Conservation (phyloP, 2,797 vertebrate species). For the Anabas testudineus region DNA sequence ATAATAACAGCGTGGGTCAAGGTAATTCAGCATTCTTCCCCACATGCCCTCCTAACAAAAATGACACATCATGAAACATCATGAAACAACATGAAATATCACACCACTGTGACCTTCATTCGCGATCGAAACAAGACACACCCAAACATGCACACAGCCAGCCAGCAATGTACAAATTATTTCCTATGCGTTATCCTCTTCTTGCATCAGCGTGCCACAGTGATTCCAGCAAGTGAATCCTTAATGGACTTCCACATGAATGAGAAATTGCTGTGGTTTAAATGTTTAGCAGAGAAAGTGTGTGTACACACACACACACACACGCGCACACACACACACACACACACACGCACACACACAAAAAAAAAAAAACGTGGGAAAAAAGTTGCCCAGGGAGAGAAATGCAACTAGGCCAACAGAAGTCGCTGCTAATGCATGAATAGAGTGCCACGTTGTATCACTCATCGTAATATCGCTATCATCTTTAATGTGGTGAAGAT, state of each 20-base stretch:
- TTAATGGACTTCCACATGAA: constrained; percentile 39
- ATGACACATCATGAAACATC: constrained; percentile 43
- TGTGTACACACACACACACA: too few relatives aligned
- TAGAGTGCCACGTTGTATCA: not conserved
- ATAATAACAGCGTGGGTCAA: constrained; percentile 55
- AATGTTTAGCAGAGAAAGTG: constrained; percentile 13
- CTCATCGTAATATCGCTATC: not conserved
- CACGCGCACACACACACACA: too few relatives aligned
- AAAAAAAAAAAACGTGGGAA: not conserved
- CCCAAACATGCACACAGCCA: constrained; percentile 5
- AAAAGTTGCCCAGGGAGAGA: not conserved
- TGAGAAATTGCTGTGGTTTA: constrained; percentile 23
- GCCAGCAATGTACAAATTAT: not conserved
- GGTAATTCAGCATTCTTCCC: constrained; percentile 52
- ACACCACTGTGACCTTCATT: constrained; percentile 36
- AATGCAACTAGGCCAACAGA: not conserved
- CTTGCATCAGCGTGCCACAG: constrained; percentile 45
- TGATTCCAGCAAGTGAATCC: constrained; percentile 27
- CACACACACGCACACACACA: too few relatives aligned
- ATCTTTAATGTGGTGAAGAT: not conserved
- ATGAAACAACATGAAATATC: too few relatives aligned
- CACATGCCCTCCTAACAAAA: constrained; percentile 36
- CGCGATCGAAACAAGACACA: constrained; percentile 4
- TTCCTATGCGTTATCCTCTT: constrained; percentile 8
- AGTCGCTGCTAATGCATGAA: not conserved